These are phyloP conservation scores for Lobophora halterata DNA, from an alignment of 2,888 invertebrate species.

Conservation along the genomic window DNA sequence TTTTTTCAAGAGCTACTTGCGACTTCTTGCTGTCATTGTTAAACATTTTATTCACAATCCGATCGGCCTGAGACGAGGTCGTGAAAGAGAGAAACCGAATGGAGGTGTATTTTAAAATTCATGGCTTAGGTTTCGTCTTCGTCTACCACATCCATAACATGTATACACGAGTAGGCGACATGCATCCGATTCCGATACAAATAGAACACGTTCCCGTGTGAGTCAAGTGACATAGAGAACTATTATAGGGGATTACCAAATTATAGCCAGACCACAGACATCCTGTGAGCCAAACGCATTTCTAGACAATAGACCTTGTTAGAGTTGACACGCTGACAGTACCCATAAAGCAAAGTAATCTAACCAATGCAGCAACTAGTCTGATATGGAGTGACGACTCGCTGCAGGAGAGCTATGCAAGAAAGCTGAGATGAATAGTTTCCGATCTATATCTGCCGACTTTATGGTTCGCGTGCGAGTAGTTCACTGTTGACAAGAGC, in stretches of 20 bases:
- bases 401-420: conserved; percentile 42
- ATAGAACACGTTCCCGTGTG: conserved; percentile 43
- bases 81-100: conserved; percentile 6
- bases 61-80: conserved; percentile 7
- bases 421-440: conserved; percentile 43
- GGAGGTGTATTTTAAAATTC: conserved; percentile 15
- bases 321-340: conserved; percentile 47
- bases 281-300: conserved; percentile 40
- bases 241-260: conserved; percentile 48
- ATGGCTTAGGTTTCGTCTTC: conserved; percentile 3
- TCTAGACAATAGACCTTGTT: conserved; percentile 57
- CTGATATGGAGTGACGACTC: conserved; percentile 54
- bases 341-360: conserved; percentile 57
- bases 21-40: conserved; percentile 19
- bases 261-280: conserved; percentile 41
- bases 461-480: conserved; percentile 50
- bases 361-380: conserved; percentile 52
- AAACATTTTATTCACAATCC: conserved; percentile 18
- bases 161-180: too few relatives aligned
- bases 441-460: conserved; percentile 52
- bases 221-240: conserved; percentile 44
- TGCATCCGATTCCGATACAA: conserved; percentile 34
- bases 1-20: conserved; percentile 24
- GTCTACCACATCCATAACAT: too few relatives aligned
- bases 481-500: conserved; percentile 50